Conservation (phyloP, 2,113 vertebrate genomes). For the Gallinago paraguaiae region DNA sequence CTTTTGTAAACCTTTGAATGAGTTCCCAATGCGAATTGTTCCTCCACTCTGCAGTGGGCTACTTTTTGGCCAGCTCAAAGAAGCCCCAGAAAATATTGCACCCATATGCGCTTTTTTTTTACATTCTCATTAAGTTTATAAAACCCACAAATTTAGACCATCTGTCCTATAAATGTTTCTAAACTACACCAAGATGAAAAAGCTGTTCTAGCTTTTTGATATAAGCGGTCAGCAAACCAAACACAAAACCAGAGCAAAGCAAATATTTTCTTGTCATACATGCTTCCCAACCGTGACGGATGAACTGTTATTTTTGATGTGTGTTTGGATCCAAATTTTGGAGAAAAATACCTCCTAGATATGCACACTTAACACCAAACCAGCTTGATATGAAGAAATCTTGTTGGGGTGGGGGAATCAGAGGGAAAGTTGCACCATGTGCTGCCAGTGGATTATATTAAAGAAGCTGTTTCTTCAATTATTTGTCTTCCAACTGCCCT, state of each 20-base stretch:
- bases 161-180: conserved; percentile 72
- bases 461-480: conserved; percentile 54
- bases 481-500: not conserved
- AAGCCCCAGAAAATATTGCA: conserved; percentile 61
- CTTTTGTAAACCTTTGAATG: conserved; percentile 16
- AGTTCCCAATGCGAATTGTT: conserved; percentile 27
- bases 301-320: conserved; percentile 64
- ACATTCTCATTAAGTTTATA: conserved; percentile 70
- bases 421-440: conserved; percentile 5
- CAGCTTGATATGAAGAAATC: conserved; percentile 39
- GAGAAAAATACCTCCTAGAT: conserved; percentile 52
- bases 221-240: conserved; percentile 68
- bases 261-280: conserved; percentile 71
- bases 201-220: conserved; percentile 68
- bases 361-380: conserved; percentile 38
- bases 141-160: conserved; percentile 73
- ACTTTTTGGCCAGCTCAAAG: conserved; percentile 57
- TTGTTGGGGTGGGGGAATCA: not conserved
- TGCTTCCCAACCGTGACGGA: conserved; percentile 63
- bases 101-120: conserved; percentile 48
- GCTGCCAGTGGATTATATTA: not conserved
- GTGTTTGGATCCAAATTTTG: conserved; percentile 57
- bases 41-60: conserved; percentile 36
- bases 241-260: conserved; percentile 74
- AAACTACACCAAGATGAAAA: conserved; percentile 67